Conservation (phyloP, 1,140 invertebrate genomes). For the Archegozetes longisetosus region DNA sequence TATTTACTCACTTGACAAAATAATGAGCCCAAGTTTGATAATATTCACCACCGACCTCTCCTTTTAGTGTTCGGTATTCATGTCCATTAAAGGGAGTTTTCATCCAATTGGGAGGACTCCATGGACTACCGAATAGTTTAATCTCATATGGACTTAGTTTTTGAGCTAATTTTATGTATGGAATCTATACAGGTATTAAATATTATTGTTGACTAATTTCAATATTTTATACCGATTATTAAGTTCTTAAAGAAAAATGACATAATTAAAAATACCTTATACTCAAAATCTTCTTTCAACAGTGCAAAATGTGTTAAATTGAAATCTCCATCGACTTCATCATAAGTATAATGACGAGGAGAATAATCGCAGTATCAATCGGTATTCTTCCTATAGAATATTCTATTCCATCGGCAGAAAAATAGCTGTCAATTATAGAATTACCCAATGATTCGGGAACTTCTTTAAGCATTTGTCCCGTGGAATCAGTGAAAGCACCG, state of each 20-base stretch:
- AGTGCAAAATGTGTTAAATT: slow-evolving; percentile 47
- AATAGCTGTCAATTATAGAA: slow-evolving; percentile 23
- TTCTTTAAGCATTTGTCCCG: slow-evolving; percentile 50
- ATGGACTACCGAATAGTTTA: slow-evolving; percentile 49
- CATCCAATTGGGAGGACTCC: slow-evolving; percentile 85
- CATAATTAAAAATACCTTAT: slow-evolving; percentile 45
- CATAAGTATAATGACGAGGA: slow-evolving; percentile 46
- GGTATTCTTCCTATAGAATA: slow-evolving; percentile 59
- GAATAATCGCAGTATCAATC: slow-evolving; percentile 71
- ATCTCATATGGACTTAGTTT: slow-evolving; percentile 29
- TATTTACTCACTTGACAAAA: slow-evolving; percentile 40
- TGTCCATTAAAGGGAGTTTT: slow-evolving; percentile 52
- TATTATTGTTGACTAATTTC: no score
- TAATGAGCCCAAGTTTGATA: slow-evolving; percentile 67
- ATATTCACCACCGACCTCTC: no score
- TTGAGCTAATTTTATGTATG: slow-evolving; percentile 40
- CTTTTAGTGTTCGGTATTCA: slow-evolving; percentile 39
- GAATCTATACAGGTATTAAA: slow-evolving; percentile 47
- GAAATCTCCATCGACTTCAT: slow-evolving; percentile 40
- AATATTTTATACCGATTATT: no score
- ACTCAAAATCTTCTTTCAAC: slow-evolving; percentile 43
- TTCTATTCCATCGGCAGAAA: slow-evolving; percentile 32
- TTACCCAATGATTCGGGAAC: slow-evolving; percentile 39
- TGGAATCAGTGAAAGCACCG: slow-evolving; percentile 69
- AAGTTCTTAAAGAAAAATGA: no score